Base-by-base conservation (phyloP, 2,888 invertebrate species). In the Eulithis testata region DNA sequence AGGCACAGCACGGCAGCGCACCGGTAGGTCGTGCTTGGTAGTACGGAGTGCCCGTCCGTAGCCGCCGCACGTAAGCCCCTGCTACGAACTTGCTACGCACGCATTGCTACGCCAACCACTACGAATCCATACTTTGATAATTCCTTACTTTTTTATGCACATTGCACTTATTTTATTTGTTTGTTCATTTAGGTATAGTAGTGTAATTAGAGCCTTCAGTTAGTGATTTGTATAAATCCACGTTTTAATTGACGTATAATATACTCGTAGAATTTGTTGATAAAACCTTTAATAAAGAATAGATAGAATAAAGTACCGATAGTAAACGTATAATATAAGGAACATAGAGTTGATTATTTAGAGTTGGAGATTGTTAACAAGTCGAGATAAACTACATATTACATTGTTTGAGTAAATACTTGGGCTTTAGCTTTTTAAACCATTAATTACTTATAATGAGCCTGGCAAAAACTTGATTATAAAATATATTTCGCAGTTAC, bases 61-160 rank as follows among this genome's bases (percentile, higher is more conserved):
- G 85, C 76, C 79, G 85, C 71, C 89, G 88, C 92, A 92, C 92
- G 92, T 93, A 90, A 92, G 91, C 83, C 76, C 79, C 76, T 75
- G 78, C 82, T 82, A 84, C 80, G 76, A 83, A 85, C 81, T 83
- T 81, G 77, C 80, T 80, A 85, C 86, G 84, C 89, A 89, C 87
- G 85, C 85, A 86, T 71, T 67, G 70, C 71, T 70, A 73, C 73
- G 70, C 57, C 70, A 61, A 60, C 60, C 69, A 62, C 74, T 64
- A 59, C 71, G 59, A 63, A 65, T 65, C 47, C 59, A 56, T 53
- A 54, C 62, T 68, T 60, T 31, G 11, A 51, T 21, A 50, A 55
- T 56, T 49, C 31, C 3, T 51, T 9, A 51, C 14, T 49, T 52
- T 47, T 44, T 43, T 49, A 65, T 40, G 60, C 62, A 61, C 57